Conservation (phyloP, 2,113 vertebrate species). For the Tricholaema leucomelas region DNA sequence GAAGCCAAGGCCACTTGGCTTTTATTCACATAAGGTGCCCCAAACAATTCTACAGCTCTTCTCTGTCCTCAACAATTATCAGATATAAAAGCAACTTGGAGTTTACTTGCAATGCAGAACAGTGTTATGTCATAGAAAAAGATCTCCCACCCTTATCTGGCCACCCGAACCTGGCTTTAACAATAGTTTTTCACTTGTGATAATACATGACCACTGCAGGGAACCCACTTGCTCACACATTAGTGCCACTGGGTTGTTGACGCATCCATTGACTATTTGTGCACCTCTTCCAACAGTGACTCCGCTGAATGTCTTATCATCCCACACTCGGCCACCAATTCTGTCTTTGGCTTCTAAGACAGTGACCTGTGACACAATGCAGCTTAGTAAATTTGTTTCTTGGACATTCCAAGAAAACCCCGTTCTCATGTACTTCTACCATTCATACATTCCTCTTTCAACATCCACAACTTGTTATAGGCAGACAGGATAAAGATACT, state of each 20-base stretch:
- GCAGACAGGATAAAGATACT: not conserved
- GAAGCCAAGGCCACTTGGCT: not conserved
- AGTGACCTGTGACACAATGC: constrained; percentile 79
- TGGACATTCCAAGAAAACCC: not conserved
- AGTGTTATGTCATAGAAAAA: not conserved
- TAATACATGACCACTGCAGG: constrained; percentile 14
- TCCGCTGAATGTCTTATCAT: constrained; percentile 86
- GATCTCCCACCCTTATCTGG: not conserved
- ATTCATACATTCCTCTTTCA: not conserved
- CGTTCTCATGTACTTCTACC: not conserved
- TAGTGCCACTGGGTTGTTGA: constrained; percentile 96
- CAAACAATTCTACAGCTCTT: not conserved
- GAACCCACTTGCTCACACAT: constrained; percentile 97
- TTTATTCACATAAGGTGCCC: not conserved
- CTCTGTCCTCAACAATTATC: not conserved
- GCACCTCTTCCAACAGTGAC: constrained; percentile 91
- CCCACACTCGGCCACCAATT: constrained; percentile 95
- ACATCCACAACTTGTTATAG: not conserved
- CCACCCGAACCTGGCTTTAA: not conserved
- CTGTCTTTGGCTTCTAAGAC: constrained; percentile 93
- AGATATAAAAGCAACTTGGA: not conserved
- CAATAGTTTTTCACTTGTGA: not conserved
- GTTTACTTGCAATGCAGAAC: not conserved
- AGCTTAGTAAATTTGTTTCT: not conserved
- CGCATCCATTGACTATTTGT: constrained; percentile 95